phyloP scores from a whole-genome alignment of 2,113 vertebrate species.

The Cynoglossus semilaevis region DNA sequence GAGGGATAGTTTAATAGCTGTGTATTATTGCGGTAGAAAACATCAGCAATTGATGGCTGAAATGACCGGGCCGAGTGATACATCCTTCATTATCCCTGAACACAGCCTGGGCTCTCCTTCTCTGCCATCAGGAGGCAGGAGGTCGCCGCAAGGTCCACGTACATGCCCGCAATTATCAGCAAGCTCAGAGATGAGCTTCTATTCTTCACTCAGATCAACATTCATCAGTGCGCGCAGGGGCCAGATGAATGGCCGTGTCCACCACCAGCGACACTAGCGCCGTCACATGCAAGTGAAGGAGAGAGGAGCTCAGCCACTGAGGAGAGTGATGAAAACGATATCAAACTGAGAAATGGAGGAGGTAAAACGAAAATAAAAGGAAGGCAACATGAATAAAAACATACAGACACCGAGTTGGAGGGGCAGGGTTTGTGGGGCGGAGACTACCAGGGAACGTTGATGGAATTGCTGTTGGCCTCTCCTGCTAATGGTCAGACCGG shows the following conservation, averaged over 20 bases:
- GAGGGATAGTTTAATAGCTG: conserved; percentile 15
- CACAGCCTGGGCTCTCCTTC: conserved; percentile 10
- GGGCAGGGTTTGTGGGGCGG: conserved; percentile 19
- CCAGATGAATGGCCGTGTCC: conserved; percentile 35
- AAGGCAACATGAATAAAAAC: conserved; percentile 54
- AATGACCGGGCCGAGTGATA: conserved; percentile 43
- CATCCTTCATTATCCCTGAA: conserved; percentile 56
- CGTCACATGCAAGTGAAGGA: conserved; percentile 1
- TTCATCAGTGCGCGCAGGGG: conserved; percentile 28
- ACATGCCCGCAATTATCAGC: background rate
- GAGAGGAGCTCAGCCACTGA: conserved; percentile 19
- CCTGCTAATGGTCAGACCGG: conserved; percentile 73
- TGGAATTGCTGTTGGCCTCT: conserved; percentile 77
- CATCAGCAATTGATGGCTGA: conserved; percentile 19
- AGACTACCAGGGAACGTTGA: conserved; percentile 56
- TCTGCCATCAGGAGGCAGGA: conserved; percentile 23
- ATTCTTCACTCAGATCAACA: conserved; percentile 43
- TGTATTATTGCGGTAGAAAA: conserved; percentile 12
- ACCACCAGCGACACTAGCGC: conserved; percentile 2
- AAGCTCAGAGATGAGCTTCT: background rate
- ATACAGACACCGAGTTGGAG: no score
- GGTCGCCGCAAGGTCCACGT: conserved; percentile 25
- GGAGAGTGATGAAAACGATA: conserved; percentile 49
- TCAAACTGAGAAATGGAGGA: conserved; percentile 56
- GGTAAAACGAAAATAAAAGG: conserved; percentile 55